phyloP scores from a whole-genome alignment of 1,140 invertebrate species.

The Diabrotica undecimpunctata region DNA sequence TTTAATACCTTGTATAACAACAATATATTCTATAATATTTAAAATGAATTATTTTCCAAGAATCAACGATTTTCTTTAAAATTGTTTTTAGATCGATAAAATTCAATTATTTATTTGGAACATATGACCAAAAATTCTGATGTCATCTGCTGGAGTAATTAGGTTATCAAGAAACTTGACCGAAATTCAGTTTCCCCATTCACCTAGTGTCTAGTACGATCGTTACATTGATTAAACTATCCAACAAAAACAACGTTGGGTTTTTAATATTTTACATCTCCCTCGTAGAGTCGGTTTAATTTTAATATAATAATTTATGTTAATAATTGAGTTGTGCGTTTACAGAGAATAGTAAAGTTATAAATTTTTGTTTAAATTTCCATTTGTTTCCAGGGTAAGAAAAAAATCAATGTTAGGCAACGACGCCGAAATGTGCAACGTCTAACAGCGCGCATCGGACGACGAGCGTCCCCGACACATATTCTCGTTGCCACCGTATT shows the following conservation, averaged over 20 bases:
- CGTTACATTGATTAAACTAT: neutral
- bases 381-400: slow-evolving; percentile 1
- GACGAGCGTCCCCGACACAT: neutral
- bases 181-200: neutral
- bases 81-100: no score
- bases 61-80: no score
- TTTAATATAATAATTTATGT: no score
- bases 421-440: slow-evolving; percentile 1
- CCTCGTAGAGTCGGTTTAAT: no score
- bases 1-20: no score
- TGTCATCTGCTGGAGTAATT: neutral
- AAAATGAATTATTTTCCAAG: no score
- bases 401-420: neutral
- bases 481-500: neutral
- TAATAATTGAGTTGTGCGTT: no score
- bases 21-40: no score
- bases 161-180: neutral
- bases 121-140: no score
- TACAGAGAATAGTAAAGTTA: neutral
- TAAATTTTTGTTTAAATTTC: neutral
- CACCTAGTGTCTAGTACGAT: slow-evolving; percentile 1
- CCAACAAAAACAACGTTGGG: no score
- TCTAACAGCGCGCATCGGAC: neutral
- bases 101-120: no score
- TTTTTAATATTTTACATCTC: no score